Percentiles rank a stretch among this genome's conserved stretches.
Conservation (phyloP, 2,113 vertebrate genomes). For the Leptodactylus fuscus region DNA sequence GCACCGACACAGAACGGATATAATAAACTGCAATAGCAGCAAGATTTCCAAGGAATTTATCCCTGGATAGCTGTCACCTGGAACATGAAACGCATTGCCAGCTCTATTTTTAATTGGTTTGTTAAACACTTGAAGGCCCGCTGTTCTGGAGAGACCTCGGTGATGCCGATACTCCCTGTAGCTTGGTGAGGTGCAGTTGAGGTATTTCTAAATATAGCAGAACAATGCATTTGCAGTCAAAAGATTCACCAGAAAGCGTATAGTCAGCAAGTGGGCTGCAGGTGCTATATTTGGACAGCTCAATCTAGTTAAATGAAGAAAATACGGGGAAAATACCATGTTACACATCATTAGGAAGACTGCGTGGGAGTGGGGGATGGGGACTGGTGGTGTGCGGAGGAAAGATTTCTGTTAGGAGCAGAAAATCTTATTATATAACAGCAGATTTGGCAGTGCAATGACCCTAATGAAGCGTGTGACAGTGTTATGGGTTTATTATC, state of each 20-base stretch:
- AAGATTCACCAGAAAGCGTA: not conserved
- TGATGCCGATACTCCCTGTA: not conserved
- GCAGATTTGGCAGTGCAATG: slow-evolving; percentile 9
- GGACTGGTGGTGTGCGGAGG: not conserved
- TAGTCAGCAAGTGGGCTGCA: slow-evolving; percentile 34
- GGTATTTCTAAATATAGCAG: slow-evolving; percentile 35
- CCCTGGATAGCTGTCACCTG: slow-evolving; percentile 20
- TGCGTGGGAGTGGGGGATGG: not conserved
- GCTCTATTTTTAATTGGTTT: slow-evolving; percentile 42
- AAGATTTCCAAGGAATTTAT: slow-evolving; percentile 11
- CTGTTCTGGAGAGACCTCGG: not conserved
- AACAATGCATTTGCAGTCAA: slow-evolving; percentile 10
- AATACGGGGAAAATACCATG: not conserved
- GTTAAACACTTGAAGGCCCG: slow-evolving; percentile 13
- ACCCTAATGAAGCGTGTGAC: slow-evolving; percentile 20
- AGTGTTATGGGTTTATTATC: slow-evolving; percentile 12
- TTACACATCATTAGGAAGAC: slow-evolving; percentile 28
- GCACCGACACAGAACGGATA: not conserved
- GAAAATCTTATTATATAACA: slow-evolving; percentile 12
- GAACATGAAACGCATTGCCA: slow-evolving; percentile 5
- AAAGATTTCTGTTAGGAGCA: slow-evolving; percentile 11
- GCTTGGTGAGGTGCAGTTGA: not conserved
- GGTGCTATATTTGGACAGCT: slow-evolving; percentile 28
- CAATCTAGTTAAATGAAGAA: slow-evolving; percentile 28
- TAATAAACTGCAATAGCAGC: slow-evolving; percentile 12